A percentile compares a stretch with the other conserved stretches of the same genome.
Evolutionary conservation across 1,140 invertebrate species (phyloP).

Genomic region (Trichonephila clavipes): DNA sequence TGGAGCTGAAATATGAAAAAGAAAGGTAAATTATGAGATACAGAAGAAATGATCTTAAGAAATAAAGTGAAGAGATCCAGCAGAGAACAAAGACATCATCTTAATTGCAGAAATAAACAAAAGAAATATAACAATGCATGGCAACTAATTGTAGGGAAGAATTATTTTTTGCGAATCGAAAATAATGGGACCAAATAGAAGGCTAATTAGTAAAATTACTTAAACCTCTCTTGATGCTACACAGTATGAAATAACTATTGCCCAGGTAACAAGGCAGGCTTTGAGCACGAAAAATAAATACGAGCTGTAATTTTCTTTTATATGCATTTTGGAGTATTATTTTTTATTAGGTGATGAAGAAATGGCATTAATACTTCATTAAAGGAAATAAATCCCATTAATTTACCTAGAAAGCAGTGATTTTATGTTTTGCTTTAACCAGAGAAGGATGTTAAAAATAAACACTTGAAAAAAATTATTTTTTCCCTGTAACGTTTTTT

Average conservation of each 20-base stretch:
- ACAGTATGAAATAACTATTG: background rate
- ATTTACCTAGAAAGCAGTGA: background rate
- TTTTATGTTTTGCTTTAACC: background rate
- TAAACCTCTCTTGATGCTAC: background rate
- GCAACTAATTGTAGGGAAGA: constrained; percentile 26
- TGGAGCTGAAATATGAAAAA: background rate
- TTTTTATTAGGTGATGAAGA: background rate
- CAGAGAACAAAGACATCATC: background rate
- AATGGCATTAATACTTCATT: constrained; percentile 47
- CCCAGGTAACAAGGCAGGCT: background rate
- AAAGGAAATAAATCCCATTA: constrained; percentile 53
- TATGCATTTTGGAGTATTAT: background rate
- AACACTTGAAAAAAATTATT: background rate
- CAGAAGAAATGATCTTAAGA: background rate
- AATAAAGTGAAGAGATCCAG: background rate
- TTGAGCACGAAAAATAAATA: constrained; percentile 6
- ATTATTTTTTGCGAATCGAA: background rate
- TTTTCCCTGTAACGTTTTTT: background rate
- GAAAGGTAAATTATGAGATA: constrained; percentile 2
- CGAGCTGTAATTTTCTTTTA: background rate
- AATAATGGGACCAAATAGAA: constrained; percentile 20
- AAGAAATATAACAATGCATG: constrained; percentile 15
- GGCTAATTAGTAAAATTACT: constrained; percentile 59
- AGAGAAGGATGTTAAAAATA: background rate
- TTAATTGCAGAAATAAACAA: background rate